Conservation (phyloP, 2,888 invertebrate species). For the Sinhomidia bicolor region DNA sequence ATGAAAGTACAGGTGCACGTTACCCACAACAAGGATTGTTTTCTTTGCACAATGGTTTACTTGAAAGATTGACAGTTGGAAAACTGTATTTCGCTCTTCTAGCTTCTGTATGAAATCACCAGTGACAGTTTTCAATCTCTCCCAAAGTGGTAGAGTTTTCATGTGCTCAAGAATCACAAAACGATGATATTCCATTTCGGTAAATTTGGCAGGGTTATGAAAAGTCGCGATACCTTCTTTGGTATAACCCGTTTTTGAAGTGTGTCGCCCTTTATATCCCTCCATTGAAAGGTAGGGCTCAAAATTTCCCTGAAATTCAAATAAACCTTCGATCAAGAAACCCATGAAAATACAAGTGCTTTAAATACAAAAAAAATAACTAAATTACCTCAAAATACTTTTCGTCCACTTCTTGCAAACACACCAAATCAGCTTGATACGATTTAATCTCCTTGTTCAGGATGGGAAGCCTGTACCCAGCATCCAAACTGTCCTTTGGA, state of each 20-base stretch:
- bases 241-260: constrained; percentile 88
- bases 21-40: constrained; percentile 74
- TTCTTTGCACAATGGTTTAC: constrained; percentile 48
- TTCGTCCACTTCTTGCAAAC: constrained; percentile 95
- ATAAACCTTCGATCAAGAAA: no score
- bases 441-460: constrained; percentile 90
- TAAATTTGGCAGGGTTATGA: constrained; percentile 87
- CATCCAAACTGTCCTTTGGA: constrained; percentile 89
- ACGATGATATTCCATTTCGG: constrained; percentile 48
- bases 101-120: constrained; percentile 57
- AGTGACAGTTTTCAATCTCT: constrained; percentile 25
- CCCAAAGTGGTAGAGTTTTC: constrained; percentile 73
- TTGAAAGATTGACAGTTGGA: constrained; percentile 74
- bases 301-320: constrained; percentile 73
- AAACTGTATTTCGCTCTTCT: constrained; percentile 76
- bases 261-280: constrained; percentile 84
- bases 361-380: no score
- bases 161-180: constrained; percentile 73
- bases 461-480: constrained; percentile 93
- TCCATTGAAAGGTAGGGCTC: constrained; percentile 67
- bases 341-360: no score
- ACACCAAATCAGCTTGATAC: constrained; percentile 95
- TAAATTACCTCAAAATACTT: constrained; percentile 86
- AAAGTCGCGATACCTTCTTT: constrained; percentile 92
- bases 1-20: constrained; percentile 92